Evolutionary conservation across 2,888 invertebrate species (phyloP).

Genomic region (Drosophila pegasa): DNA sequence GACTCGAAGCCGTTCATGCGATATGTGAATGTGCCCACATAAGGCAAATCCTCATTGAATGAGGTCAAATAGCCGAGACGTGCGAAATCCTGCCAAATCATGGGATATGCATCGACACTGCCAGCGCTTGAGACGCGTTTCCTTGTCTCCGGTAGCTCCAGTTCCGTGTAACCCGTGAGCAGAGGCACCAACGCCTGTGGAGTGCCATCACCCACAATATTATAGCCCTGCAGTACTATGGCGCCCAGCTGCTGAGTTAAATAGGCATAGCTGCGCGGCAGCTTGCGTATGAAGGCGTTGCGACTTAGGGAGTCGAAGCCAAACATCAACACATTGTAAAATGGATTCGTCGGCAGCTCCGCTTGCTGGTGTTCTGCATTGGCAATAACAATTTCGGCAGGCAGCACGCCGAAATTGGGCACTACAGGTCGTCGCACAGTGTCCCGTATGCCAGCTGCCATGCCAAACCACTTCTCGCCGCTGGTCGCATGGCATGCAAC

Average conservation of each 20-base stretch:
- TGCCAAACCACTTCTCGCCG: conserved; percentile 87
- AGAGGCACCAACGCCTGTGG: conserved; percentile 95
- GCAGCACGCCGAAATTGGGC: conserved; percentile 57
- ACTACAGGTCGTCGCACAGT: conserved; percentile 79
- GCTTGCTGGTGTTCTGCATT: conserved; percentile 67
- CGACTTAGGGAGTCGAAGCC: conserved; percentile 95
- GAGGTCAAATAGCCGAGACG: conserved; percentile 90
- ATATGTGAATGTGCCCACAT: conserved; percentile 95
- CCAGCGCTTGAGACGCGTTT: conserved; percentile 88
- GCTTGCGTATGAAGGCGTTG: conserved; percentile 91
- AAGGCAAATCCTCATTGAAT: conserved; percentile 94
- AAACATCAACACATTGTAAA: conserved; percentile 91
- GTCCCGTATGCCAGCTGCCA: conserved; percentile 87
- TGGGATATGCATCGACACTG: conserved; percentile 91
- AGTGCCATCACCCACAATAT: conserved; percentile 94
- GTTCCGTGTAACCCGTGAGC: conserved; percentile 92
- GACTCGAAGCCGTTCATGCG: conserved; percentile 93
- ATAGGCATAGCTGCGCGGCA: conserved; percentile 91
- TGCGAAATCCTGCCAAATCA: conserved; percentile 93
- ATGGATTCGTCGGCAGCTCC: conserved; percentile 57
- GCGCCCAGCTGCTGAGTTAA: conserved; percentile 88
- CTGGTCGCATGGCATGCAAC: conserved; percentile 87
- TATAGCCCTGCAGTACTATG: conserved; percentile 90
- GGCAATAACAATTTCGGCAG: conserved; percentile 59
- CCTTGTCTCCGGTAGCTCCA: conserved; percentile 95